Evolutionary conservation across 2,797 vertebrate species (phyloP).

Genomic region (Tolypeutes matacus): DNA sequence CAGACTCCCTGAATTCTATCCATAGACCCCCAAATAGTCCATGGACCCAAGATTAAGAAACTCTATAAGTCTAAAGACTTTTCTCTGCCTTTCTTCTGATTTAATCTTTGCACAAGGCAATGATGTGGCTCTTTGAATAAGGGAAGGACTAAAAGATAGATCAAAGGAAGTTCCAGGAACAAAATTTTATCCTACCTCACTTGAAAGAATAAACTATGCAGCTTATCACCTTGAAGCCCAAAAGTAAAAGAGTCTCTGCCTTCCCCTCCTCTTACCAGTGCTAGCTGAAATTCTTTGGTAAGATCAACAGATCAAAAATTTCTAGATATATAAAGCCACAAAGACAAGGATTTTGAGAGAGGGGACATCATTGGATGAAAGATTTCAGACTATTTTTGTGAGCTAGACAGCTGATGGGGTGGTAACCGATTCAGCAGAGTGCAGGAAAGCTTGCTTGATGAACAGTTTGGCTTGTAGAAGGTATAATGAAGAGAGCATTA

Average conservation of each 20-base stretch:
- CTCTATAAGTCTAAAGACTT: not conserved
- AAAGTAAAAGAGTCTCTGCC: not conserved
- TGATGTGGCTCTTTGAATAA: not conserved
- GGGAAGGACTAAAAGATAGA: not conserved
- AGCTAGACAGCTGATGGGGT: not conserved
- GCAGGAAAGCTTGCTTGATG: not conserved
- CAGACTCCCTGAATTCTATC: not conserved
- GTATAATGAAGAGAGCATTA: not conserved
- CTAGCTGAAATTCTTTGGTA: not conserved
- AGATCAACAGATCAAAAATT: not conserved
- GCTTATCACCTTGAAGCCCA: not conserved
- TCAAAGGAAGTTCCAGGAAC: not conserved
- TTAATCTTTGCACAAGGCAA: not conserved
- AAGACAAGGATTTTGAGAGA: not conserved
- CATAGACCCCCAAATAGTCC: not conserved
- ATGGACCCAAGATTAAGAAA: not conserved
- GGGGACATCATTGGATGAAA: not conserved
- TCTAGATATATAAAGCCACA: not conserved
- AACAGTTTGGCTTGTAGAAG: not conserved
- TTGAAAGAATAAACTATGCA: not conserved
- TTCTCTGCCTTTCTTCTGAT: not conserved
- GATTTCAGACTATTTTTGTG: not conserved
- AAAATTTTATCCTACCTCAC: not conserved
- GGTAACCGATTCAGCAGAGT: not conserved
- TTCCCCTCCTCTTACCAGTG: not conserved